Conservation (phyloP, 2,888 invertebrate species). For the Spicauda simplicius region DNA sequence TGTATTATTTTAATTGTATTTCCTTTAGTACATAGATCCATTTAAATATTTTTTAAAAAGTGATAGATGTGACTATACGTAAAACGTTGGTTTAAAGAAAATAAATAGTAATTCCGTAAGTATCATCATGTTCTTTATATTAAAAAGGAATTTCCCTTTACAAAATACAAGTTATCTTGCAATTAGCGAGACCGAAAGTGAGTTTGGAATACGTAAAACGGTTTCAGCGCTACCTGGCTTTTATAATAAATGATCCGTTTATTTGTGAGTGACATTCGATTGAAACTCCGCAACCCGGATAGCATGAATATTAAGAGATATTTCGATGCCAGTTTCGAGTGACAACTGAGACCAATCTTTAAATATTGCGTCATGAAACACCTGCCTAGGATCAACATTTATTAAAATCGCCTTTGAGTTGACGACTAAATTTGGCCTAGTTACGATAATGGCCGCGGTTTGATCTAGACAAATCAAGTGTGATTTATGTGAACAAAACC, state of each 20-base stretch:
- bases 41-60: too few relatives aligned
- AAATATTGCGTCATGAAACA: constrained; percentile 28
- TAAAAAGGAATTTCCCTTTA: too few relatives aligned
- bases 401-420: constrained; percentile 29
- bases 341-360: constrained; percentile 15
- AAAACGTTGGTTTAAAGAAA: too few relatives aligned
- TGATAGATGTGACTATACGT: too few relatives aligned
- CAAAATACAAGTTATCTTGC: too few relatives aligned
- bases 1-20: too few relatives aligned
- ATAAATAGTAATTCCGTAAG: too few relatives aligned
- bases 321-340: constrained; percentile 15
- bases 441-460: constrained; percentile 23
- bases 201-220: not conserved
- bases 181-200: not conserved
- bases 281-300: constrained; percentile 16
- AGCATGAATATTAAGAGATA: constrained; percentile 27
- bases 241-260: constrained; percentile 21
- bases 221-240: not conserved
- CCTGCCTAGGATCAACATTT: constrained; percentile 28
- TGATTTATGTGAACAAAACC: constrained; percentile 35
- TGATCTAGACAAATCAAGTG: constrained; percentile 35
- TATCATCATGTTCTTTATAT: too few relatives aligned
- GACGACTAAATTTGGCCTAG: constrained; percentile 35
- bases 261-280: constrained; percentile 30
- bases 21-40: too few relatives aligned